phyloP scores from a whole-genome alignment of 2,888 invertebrate species.

The Onthophagus sagittarius region DNA sequence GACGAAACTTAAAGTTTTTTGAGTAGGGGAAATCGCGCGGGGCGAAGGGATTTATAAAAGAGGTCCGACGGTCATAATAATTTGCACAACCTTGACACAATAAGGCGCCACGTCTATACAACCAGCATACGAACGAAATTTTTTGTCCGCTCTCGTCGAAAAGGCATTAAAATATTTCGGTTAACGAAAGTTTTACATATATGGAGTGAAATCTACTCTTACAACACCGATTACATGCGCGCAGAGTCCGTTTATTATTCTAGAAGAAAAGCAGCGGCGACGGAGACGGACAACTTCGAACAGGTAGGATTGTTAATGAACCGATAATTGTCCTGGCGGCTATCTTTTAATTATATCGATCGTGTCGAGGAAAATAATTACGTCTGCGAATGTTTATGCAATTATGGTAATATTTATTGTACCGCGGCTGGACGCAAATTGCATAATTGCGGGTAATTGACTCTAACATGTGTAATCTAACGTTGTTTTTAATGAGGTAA shows the following conservation, averaged over 20 bases:
- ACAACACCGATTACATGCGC: constrained; percentile 25
- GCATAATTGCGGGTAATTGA: background rate
- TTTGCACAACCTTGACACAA: constrained; percentile 26
- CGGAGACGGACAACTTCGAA: background rate
- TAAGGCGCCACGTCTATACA: constrained; percentile 15
- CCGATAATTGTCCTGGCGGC: background rate
- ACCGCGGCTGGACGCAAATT: background rate
- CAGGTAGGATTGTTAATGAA: constrained; percentile 8
- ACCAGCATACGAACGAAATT: background rate
- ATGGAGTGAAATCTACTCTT: constrained; percentile 33
- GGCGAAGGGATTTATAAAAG: background rate
- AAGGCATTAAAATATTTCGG: constrained; percentile 28
- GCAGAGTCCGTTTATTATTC: constrained; percentile 2
- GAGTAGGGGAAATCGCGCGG: background rate
- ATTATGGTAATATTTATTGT: constrained; percentile 1
- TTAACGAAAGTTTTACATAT: constrained; percentile 32
- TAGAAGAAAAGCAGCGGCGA: background rate
- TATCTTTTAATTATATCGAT: constrained; percentile 6
- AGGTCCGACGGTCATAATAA: constrained; percentile 19
- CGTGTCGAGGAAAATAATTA: constrained; percentile 3
- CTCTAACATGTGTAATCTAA: background rate
- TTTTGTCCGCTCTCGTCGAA: constrained; percentile 18
- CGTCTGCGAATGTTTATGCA: constrained; percentile 2
- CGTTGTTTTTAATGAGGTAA: background rate
- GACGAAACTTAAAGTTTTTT: background rate